Evolutionary conservation across 2,888 invertebrate genomes (phyloP), one percentile per base, ranked within the genome.

Genomic region (Cheilosia soror): DNA sequence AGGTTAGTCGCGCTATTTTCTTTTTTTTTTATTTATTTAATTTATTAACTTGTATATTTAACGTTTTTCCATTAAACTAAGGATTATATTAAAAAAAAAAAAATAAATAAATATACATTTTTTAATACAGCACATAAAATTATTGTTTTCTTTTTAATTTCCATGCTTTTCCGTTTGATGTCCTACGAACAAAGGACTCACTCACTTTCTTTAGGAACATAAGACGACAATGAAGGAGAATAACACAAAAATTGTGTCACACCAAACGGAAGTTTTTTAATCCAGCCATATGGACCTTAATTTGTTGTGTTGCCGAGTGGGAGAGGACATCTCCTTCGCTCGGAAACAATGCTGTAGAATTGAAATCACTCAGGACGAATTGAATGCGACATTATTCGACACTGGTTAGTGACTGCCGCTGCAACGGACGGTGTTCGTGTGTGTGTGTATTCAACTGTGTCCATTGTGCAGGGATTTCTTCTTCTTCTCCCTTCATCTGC

Each of bases 271-370:
- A 85, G 76, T 89, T 89, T 91, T 90, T 91, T 91, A 92, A 92
- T 92, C 89, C 90, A 89, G 91, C 92, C 92, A 92, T 92, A 92
- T 92, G 92, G 91, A 91, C 91, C 87, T 89, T 89, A 89, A 89
- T 90, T 89, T 88, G 82, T 81, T 77, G 80, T 76, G 33, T 29
- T 65, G 55, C 37, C 5, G 33, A 13, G n/a, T 13, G 40, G 44
- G 63, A 53, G 33, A 60, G 77, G 66, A 66, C 60, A 82, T 71
- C 29, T n/a, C 49, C 72, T 44, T 33, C 53, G 53, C 42, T 57
- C 11, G 11, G 53, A 80, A 65, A 72, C 72, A 78, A 78, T 73
- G 49, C 40, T 44, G 29, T 44, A 29, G 51, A 72, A 91, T 91
- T 91, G 91, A 91, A 91, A 89, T 91, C 91, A 91, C 89, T 91